Evolutionary conservation across 1,140 invertebrate genomes (phyloP), one percentile per base, ranked within the genome.

Genomic region (Camponotus vicinus): DNA sequence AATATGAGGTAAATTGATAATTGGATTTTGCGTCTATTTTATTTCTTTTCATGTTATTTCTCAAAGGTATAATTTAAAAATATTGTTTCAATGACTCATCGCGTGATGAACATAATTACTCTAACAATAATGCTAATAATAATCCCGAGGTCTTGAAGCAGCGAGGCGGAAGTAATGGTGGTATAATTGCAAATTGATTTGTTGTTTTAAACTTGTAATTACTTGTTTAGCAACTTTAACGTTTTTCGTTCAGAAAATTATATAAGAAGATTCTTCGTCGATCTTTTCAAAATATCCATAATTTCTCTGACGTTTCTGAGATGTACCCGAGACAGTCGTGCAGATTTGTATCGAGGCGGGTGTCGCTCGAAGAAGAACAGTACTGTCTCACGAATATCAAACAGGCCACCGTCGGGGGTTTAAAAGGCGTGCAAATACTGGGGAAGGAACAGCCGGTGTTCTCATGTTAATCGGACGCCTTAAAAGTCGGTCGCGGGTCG

Each of bases 401-500:
- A 27, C 9, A 21, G 52, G 21, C 7, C 37, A 49, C 27, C 32
- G 21, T 49, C 40, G 13, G 13, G 79, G 15, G 34, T 45, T 82
- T 45, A 45, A 45, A 55, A 73, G 52, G 15, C 67, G 52, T 18
- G 49, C 21, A 32, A 27, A 32, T 32, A 7, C n/a, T 5, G 37
- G 0, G n/a, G 21, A 34, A 34, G 18, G 52, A 11, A 21, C 37
- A 21, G 13, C 55, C 34, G 55, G 15, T 7, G 37, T 27, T 83
- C n/a, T 21, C 40, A 71, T 45, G 69, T 83, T 83, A 83, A 83
- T 83, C 67, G 18, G 13, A 6, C 15, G n/a, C 18, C 27, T 59
- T 59, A 83, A 83, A 83, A 83, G 69, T 83, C 79, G 79, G 69
- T 37, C 55, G 79, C 27, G 21, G 27, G 37, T 18, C 55, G 69